phyloP scores from a whole-genome alignment of 2,888 invertebrate genomes.

The Dendrolimus pini region DNA sequence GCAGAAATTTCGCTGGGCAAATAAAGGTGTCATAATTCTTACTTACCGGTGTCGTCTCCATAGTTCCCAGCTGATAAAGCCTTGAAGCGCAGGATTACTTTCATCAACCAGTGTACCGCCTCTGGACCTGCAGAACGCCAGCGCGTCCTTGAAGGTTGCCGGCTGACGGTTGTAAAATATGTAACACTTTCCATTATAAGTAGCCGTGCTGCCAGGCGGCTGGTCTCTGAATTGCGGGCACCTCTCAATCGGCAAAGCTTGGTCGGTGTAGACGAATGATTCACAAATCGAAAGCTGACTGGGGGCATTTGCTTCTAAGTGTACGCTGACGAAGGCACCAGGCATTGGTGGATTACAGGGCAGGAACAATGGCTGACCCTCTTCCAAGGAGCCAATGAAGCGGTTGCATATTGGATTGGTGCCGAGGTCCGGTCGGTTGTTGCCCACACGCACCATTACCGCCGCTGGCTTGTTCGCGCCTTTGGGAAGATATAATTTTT shows the following conservation, averaged over 20 bases:
- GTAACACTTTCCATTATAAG: conserved; percentile 96
- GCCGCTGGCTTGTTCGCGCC: conserved; percentile 88
- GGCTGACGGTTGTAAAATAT: conserved; percentile 94
- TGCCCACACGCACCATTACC: conserved; percentile 92
- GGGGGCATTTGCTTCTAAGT: conserved; percentile 84
- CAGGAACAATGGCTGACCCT: conserved; percentile 92
- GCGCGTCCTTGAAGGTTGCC: conserved; percentile 85
- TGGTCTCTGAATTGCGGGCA: conserved; percentile 96
- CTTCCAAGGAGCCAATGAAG: conserved; percentile 90
- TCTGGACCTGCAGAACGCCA: conserved; percentile 86
- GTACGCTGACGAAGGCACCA: conserved; percentile 95
- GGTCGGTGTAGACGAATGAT: conserved; percentile 94
- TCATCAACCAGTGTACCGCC: conserved; percentile 93
- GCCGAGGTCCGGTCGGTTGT: conserved; percentile 93
- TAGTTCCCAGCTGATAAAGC: conserved; percentile 95
- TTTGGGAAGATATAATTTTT: not conserved
- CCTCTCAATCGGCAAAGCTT: conserved; percentile 92
- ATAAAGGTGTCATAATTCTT: not conserved
- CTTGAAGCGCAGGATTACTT: conserved; percentile 94
- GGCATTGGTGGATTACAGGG: conserved; percentile 97
- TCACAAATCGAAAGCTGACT: conserved; percentile 93
- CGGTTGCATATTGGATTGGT: conserved; percentile 95
- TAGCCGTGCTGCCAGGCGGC: conserved; percentile 93
- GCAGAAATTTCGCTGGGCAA: not conserved
- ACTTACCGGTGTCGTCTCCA: conserved; percentile 89